Evolutionary conservation across 2,113 vertebrate species (phyloP).

Genomic region (Picathartes gymnocephalus): DNA sequence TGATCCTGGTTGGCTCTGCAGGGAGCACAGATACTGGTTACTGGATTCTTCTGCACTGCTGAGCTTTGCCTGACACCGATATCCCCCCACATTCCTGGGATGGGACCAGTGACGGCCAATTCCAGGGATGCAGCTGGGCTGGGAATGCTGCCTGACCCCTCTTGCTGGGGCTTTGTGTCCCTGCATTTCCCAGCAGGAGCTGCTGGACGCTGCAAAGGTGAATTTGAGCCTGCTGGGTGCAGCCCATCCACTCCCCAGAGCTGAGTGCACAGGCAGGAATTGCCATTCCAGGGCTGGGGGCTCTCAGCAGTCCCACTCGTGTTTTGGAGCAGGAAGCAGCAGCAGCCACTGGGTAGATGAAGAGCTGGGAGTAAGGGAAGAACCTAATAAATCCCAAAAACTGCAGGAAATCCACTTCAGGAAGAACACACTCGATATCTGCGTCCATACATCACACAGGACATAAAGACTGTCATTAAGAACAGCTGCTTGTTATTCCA

Average conservation of each 20-base stretch:
- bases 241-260: background rate
- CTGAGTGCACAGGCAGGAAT: background rate
- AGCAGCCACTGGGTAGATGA: background rate
- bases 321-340: background rate
- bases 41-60: background rate
- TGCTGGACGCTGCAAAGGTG: background rate
- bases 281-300: background rate
- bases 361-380: background rate
- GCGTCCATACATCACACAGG: background rate
- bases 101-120: background rate
- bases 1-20: slow-evolving; percentile 90
- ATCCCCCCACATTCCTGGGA: accelerated
- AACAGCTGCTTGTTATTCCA: background rate
- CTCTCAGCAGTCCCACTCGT: background rate
- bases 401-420: background rate
- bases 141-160: background rate
- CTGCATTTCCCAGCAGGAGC: background rate
- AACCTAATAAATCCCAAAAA: background rate
- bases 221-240: background rate
- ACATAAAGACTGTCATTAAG: background rate
- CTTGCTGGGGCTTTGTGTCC: background rate
- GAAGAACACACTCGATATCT: background rate
- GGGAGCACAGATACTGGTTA: background rate
- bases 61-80: background rate
- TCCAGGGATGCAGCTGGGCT: background rate